A percentile compares a stretch with the other conserved stretches of the same genome.
Evolutionary conservation across 2,888 invertebrate species (phyloP).

Genomic region (Ochlodes sylvanus): DNA sequence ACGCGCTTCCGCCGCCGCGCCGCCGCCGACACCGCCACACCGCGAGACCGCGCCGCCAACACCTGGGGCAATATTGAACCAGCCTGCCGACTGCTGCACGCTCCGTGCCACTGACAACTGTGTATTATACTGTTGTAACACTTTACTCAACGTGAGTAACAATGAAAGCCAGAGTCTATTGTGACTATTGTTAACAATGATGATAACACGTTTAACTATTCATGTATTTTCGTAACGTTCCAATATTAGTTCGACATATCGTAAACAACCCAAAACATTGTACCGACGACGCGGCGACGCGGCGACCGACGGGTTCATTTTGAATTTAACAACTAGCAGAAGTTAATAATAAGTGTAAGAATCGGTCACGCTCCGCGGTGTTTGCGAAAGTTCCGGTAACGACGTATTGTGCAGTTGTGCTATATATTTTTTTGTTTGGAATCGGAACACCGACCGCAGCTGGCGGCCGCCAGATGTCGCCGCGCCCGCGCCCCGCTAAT

Average conservation of each 20-base stretch:
- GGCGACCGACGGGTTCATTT: too few relatives aligned
- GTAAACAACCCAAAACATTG: too few relatives aligned
- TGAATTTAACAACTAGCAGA: not conserved
- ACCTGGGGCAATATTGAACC: constrained; percentile 25
- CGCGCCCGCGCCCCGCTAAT: constrained; percentile 1
- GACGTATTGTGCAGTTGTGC: constrained; percentile 4
- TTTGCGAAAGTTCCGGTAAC: constrained; percentile 3
- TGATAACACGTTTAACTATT: too few relatives aligned
- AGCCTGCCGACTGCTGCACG: constrained; percentile 7
- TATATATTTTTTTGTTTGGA: constrained; percentile 9
- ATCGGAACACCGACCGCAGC: constrained; percentile 3
- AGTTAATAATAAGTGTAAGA: not conserved
- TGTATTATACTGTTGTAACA: not conserved
- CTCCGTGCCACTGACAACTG: not conserved
- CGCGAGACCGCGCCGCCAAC: constrained; percentile 11
- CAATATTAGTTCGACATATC: too few relatives aligned
- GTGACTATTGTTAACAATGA: too few relatives aligned
- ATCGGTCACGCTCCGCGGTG: not conserved
- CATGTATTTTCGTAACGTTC: too few relatives aligned
- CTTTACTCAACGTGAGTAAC: too few relatives aligned
- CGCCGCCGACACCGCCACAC: constrained; percentile 11
- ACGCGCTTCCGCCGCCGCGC: constrained; percentile 49
- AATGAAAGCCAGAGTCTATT: too few relatives aligned
- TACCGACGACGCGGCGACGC: too few relatives aligned
- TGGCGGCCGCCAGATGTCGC: constrained; percentile 19